Percentiles rank a stretch among this genome's conserved stretches.
These are phyloP conservation scores for Brachionus manjavacas DNA, from an alignment of 1,140 invertebrate genomes.

Conservation along the genomic window DNA sequence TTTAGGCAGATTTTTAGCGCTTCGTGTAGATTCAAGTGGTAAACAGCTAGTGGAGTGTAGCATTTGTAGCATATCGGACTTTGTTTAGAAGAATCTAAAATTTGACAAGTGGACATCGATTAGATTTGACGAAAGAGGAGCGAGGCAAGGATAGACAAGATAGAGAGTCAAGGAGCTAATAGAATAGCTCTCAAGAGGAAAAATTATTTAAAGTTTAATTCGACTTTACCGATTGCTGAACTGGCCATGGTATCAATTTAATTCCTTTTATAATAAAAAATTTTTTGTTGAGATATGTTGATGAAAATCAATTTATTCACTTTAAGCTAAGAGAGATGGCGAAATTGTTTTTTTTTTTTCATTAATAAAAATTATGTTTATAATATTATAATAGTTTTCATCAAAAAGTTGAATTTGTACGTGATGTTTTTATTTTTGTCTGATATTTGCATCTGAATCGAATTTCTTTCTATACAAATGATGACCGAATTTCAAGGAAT, in stretches of 20 bases:
- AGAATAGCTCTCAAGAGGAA: not conserved
- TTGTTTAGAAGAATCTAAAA: not conserved
- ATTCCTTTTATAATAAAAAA: no score
- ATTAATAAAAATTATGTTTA: no score
- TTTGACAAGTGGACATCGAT: not conserved
- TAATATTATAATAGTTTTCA: no score
- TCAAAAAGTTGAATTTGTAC: no score
- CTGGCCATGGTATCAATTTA: not conserved
- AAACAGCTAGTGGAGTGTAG: not conserved
- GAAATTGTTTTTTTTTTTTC: no score
- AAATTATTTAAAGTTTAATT: not conserved
- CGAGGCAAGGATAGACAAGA: not conserved
- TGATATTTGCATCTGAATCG: no score
- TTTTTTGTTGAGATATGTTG: no score
- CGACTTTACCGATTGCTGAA: not conserved
- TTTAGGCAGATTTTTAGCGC: not conserved
- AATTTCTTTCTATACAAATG: no score
- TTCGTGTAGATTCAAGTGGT: not conserved
- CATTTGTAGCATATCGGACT: not conserved
- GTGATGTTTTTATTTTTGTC: no score
- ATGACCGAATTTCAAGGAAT: no score
- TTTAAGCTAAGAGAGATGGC: no score
- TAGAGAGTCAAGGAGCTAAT: not conserved
- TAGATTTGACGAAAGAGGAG: not conserved
- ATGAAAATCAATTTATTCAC: no score